Conservation (phyloP, 2,888 invertebrate species). For the Eupithecia subfuscata region DNA sequence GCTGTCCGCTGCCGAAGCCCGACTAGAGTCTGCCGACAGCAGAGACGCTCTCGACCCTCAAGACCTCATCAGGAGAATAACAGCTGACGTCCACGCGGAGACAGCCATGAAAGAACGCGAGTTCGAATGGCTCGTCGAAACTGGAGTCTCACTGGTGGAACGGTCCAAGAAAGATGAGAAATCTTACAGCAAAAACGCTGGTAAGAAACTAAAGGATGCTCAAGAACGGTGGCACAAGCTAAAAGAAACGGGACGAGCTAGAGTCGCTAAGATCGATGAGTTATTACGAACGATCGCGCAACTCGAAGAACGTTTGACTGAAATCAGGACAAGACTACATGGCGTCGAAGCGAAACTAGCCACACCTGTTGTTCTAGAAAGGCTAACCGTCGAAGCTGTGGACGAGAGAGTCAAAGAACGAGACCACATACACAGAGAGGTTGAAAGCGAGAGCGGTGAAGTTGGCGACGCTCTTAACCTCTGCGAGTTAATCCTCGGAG, state of each 20-base stretch:
- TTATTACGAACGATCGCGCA: constrained; percentile 88
- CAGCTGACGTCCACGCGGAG: constrained; percentile 90
- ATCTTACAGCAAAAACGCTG: constrained; percentile 77
- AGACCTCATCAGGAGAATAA: constrained; percentile 88
- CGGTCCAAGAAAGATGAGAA: constrained; percentile 86
- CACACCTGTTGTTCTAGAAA: constrained; percentile 87
- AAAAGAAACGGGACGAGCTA: constrained; percentile 85
- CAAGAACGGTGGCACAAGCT: constrained; percentile 88
- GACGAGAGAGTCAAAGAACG: constrained; percentile 88
- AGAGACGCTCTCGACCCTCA: constrained; percentile 87
- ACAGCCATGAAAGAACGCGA: constrained; percentile 90
- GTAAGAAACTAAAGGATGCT: constrained; percentile 84
- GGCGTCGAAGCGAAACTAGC: constrained; percentile 88
- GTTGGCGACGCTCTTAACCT: constrained; percentile 91
- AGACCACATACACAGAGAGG: constrained; percentile 88
- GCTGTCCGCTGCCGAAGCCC: constrained; percentile 87
- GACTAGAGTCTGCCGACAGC: constrained; percentile 84
- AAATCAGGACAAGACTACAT: constrained; percentile 89
- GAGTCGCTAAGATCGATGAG: constrained; percentile 89
- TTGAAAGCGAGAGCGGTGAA: constrained; percentile 90
- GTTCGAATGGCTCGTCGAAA: constrained; percentile 89
- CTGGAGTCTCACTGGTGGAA: constrained; percentile 87
- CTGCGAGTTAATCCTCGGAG: constrained; percentile 90
- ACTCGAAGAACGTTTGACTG: constrained; percentile 88
- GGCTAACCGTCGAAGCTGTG: constrained; percentile 85